Percentiles rank a stretch among this genome's conserved stretches.
Conservation (phyloP, 2,113 vertebrate species). For the Furnarius figulus region DNA sequence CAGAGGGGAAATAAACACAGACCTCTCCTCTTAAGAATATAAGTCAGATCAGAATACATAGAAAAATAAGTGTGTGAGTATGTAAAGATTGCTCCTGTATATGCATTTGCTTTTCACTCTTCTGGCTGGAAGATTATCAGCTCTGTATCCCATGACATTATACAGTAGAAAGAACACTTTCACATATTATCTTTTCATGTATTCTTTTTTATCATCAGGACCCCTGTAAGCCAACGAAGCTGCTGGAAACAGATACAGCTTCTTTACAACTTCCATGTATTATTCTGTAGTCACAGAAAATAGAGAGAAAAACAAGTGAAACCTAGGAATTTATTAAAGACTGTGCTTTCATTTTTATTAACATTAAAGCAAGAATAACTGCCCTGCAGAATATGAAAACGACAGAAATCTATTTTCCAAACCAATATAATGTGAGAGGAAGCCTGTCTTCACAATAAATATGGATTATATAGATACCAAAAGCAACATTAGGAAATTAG, state of each 20-base stretch:
- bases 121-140: background rate
- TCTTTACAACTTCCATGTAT: background rate
- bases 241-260: background rate
- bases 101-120: background rate
- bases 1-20: background rate
- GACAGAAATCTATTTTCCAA: background rate
- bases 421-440: background rate
- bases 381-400: background rate
- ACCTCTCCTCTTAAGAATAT: background rate
- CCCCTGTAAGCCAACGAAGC: background rate
- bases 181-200: background rate
- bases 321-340: background rate
- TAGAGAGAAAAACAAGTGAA: background rate
- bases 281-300: background rate
- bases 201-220: slow-evolving; percentile 20
- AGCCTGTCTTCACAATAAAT: background rate
- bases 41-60: background rate
- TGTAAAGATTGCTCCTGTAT: background rate
- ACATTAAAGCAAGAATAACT: background rate
- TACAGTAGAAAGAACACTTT: background rate
- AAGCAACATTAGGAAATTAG: background rate
- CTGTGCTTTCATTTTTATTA: background rate
- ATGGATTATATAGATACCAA: background rate
- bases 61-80: background rate
- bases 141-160: background rate